Evolutionary conservation across 2,888 invertebrate genomes (phyloP).

Genomic region (Ectemnius continuus): DNA sequence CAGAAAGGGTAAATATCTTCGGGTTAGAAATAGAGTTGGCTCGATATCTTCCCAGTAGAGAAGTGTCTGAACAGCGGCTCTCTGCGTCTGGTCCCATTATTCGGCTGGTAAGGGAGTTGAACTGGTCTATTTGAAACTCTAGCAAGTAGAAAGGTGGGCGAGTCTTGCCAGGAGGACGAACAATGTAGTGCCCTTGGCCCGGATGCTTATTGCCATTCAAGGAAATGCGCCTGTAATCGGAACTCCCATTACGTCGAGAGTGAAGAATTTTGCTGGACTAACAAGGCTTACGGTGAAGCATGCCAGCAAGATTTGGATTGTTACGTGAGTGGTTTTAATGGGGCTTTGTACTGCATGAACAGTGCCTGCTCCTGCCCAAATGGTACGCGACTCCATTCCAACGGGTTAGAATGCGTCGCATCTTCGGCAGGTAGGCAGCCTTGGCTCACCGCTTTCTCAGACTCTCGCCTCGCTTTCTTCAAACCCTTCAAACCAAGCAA

Average conservation of each 20-base stretch:
- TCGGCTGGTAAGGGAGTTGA: neutral
- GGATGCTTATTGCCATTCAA: slow-evolving; percentile 55
- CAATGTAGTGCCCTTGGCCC: slow-evolving; percentile 70
- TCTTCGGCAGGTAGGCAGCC: slow-evolving; percentile 23
- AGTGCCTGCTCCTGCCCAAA: slow-evolving; percentile 59
- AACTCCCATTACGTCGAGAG: slow-evolving; percentile 61
- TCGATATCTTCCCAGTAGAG: neutral
- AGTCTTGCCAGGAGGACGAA: slow-evolving; percentile 56
- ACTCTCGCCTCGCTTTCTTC: no score
- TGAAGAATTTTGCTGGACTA: slow-evolving; percentile 69
- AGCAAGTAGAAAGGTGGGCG: neutral
- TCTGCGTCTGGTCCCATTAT: no score
- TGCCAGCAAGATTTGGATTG: slow-evolving; percentile 66
- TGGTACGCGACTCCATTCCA: slow-evolving; percentile 44
- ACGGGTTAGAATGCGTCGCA: slow-evolving; percentile 51
- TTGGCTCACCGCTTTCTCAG: neutral
- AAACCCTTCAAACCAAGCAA: no score
- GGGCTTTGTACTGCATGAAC: slow-evolving; percentile 47
- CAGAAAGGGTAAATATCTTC: slow-evolving; percentile 58
- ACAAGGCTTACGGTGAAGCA: slow-evolving; percentile 55
- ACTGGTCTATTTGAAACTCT: neutral
- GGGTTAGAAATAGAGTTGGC: neutral
- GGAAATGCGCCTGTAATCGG: slow-evolving; percentile 62
- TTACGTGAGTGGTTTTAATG: slow-evolving; percentile 35
- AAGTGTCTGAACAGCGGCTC: no score